Conservation (phyloP, 2,113 vertebrate species). For the Melospiza melodia region DNA sequence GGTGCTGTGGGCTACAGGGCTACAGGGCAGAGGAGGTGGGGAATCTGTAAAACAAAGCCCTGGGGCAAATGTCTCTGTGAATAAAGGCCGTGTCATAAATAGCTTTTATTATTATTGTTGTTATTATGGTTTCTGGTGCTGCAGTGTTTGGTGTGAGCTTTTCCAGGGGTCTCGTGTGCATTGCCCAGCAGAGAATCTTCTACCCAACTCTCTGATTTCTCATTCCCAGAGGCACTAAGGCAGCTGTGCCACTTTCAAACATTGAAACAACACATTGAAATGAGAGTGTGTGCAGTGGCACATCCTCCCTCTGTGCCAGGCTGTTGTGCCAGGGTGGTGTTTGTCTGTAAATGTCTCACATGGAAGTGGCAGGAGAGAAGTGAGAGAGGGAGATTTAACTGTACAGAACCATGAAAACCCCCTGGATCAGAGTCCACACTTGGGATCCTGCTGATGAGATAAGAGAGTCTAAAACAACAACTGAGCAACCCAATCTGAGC, state of each 20-base stretch:
- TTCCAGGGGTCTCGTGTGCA: slow-evolving; percentile 32
- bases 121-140: slow-evolving; percentile 30
- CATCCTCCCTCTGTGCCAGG: background rate
- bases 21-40: background rate
- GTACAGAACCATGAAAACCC: background rate
- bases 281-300: background rate
- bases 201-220: background rate
- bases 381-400: background rate
- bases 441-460: background rate
- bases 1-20: background rate
- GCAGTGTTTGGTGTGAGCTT: slow-evolving; percentile 46
- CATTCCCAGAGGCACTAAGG: background rate
- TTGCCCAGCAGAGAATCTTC: background rate
- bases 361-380: background rate
- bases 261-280: background rate
- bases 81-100: slow-evolving; percentile 36
- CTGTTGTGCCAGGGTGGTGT: background rate
- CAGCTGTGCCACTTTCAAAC: background rate
- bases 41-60: background rate
- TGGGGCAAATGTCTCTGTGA: slow-evolving; percentile 5
- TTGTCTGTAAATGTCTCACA: background rate
- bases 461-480: background rate
- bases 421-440: background rate
- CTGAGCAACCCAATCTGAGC: background rate
- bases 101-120: background rate